Evolutionary conservation across 1,140 invertebrate species (phyloP), one percentile per base, ranked within the genome.

Genomic region (Ips nitidus): DNA sequence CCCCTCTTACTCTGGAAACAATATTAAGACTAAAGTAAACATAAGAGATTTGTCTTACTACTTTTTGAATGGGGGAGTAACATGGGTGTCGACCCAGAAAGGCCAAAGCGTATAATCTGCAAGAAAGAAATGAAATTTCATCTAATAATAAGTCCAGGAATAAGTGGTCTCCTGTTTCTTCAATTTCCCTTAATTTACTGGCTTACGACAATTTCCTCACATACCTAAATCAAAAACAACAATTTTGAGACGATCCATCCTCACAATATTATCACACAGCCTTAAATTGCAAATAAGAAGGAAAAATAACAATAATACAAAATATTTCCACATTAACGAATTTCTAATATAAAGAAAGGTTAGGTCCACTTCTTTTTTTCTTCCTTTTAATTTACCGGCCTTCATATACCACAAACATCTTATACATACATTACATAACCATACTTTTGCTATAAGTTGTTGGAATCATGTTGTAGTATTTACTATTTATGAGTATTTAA

Each of bases 21-120:
- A 55, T 55, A 22, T 36, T 55, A 2, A 7, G 5, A 4, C 6
- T 22, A 4, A 69, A 41, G 42, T 42, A 59, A 62, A 57, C 38
- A 53, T 8, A 65, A 41, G 39, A 37, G 22, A 22, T 52, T 6
- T 2, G 52, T 57, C 63, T 43, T 22, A 22, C 22, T 75, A 84
- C 83, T 75, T 76, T 82, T 64, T 76, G 78, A 91, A 90, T 52
- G 90, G 90, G 55, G 88, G 87, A 72, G 81, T 82, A 8, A 90
- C 85, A 81, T 90, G 87, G 40, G 88, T 89, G 72, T 92, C 90
- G 52, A 91, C 86, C 87, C 88, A 90, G 80, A 91, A 90, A 52
- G 90, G 90, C 90, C 90, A 92, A 47, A 92, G 77, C 2, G 90
- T 92, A 74, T 90, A 91, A 86, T 92, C 90, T 91, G 77, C 72